These are phyloP conservation scores for Stomorhina lunata DNA, from an alignment of 2,888 invertebrate species.

Conservation along the genomic window DNA sequence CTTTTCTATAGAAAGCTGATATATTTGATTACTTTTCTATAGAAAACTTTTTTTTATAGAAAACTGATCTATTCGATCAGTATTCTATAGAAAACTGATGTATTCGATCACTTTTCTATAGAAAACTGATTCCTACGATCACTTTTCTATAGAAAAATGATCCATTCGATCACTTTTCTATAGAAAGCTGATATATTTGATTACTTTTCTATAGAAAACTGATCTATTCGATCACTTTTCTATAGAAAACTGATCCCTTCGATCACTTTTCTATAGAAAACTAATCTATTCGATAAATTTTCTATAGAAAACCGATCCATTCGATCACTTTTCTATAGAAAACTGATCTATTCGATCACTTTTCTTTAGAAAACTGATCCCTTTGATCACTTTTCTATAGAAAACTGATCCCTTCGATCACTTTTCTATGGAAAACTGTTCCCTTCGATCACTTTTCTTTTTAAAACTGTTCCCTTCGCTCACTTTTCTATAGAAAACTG, in stretches of 20 bases:
- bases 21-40: no score
- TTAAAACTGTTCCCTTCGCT: no score
- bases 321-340: neutral
- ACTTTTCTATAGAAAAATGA: neutral
- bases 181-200: neutral
- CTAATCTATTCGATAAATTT: neutral
- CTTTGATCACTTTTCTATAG: no score
- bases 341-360: neutral
- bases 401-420: no score
- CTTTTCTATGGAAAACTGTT: no score
- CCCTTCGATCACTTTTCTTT: no score
- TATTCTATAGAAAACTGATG: neutral
- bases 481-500: no score
- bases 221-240: neutral
- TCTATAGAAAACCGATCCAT: neutral
- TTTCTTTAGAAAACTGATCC: no score
- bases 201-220: neutral
- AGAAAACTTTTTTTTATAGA: neutral
- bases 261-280: neutral
- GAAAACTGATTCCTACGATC: neutral
- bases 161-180: neutral
- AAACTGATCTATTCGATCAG: no score
- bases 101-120: neutral
- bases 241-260: neutral
- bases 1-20: no score